Conservation (phyloP, 2,888 invertebrate genomes). For the Eledone cirrhosa region DNA sequence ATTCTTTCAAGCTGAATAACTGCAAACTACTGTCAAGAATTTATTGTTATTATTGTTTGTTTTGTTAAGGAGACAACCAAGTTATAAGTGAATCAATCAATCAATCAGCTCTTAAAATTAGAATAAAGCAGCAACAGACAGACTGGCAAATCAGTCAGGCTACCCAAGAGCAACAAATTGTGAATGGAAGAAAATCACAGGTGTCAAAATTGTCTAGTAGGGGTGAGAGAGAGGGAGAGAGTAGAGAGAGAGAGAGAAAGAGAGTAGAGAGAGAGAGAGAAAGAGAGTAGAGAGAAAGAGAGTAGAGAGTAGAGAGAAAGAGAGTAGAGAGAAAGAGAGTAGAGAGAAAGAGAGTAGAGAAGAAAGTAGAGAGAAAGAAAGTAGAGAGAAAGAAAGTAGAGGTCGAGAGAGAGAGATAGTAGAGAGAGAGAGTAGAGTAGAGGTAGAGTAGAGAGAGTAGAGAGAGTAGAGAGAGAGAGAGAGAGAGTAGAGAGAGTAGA, state of each 20-base stretch:
- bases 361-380: neutral
- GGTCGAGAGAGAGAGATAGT: neutral
- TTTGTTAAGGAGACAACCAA: no score
- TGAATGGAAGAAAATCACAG: no score
- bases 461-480: neutral
- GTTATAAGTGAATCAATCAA: no score
- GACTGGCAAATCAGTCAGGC: conserved; percentile 32
- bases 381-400: neutral
- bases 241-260: neutral
- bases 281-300: neutral
- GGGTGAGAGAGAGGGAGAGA: no score
- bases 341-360: neutral
- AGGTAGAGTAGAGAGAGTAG: neutral
- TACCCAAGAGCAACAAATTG: no score
- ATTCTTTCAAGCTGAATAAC: no score
- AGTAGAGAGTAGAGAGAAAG: neutral
- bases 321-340: neutral
- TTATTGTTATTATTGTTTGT: no score
- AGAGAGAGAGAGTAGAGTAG: neutral
- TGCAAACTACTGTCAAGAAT: no score
- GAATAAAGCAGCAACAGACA: conserved; percentile 37
- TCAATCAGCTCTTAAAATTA: conserved; percentile 41
- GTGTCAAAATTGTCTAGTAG: no score
- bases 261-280: neutral
- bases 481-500: neutral